Evolutionary conservation across 2,113 vertebrate genomes (phyloP).

Genomic region (Sakesphorus luctuosus): DNA sequence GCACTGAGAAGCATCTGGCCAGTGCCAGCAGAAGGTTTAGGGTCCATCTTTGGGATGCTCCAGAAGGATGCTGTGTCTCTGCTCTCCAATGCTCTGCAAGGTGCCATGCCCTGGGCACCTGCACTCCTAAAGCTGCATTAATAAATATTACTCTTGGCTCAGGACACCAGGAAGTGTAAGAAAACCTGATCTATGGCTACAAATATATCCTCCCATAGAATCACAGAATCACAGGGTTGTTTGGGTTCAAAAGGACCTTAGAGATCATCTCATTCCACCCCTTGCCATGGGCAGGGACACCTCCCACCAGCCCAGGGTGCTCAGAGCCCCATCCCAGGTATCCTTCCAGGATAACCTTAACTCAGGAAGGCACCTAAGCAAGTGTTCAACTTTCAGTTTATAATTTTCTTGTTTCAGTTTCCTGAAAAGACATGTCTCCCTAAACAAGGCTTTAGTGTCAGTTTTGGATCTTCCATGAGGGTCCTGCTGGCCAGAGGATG

Average conservation of each 20-base stretch:
- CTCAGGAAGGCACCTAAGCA: neutral
- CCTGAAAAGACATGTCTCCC: neutral
- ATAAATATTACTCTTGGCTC: neutral
- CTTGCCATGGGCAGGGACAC: neutral
- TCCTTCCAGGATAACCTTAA: neutral
- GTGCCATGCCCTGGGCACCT: neutral
- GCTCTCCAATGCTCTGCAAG: fast-evolving
- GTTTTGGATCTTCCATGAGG: neutral
- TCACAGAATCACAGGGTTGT: neutral
- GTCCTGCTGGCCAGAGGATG: neutral
- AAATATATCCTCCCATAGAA: neutral
- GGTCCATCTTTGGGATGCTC: neutral
- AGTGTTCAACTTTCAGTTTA: neutral
- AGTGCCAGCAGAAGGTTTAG: neutral
- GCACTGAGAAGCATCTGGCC: neutral
- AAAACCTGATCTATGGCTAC: neutral
- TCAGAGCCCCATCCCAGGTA: neutral
- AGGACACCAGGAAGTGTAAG: fast-evolving
- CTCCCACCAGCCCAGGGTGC: neutral
- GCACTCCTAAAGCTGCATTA: neutral
- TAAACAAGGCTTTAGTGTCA: neutral
- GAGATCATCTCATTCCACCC: neutral
- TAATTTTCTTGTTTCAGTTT: neutral
- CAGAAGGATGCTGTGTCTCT: neutral
- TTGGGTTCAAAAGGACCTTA: neutral